phyloP scores from a whole-genome alignment of 1,140 invertebrate genomes.

The Drosophila suzukii region DNA sequence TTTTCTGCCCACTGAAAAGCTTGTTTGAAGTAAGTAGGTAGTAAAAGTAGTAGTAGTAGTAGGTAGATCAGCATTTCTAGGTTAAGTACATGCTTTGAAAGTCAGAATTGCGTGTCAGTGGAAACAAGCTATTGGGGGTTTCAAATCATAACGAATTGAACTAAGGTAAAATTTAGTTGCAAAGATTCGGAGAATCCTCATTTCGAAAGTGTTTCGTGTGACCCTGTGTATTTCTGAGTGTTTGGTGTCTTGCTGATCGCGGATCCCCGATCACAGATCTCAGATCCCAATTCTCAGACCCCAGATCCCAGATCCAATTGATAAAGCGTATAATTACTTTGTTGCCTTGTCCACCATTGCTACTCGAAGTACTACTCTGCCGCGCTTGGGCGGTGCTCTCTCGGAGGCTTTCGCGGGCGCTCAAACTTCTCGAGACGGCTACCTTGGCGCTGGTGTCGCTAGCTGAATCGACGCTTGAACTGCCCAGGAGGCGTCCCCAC shows the following conservation, averaged over 20 bases:
- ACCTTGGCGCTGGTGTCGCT: conserved; percentile 85
- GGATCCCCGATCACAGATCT: conserved; percentile 1
- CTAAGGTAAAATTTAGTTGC: conserved; percentile 2
- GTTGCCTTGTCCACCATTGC: conserved; percentile 87
- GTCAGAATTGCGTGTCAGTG: background rate
- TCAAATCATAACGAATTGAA: conserved; percentile 10
- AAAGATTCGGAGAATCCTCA: conserved; percentile 1
- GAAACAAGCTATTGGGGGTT: background rate
- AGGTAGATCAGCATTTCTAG: too few species aligned
- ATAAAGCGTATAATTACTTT: conserved; percentile 85
- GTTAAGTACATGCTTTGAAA: background rate
- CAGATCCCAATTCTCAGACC: background rate
- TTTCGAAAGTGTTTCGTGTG: conserved; percentile 7
- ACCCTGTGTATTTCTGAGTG: conserved; percentile 9
- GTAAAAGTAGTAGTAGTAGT: accelerated
- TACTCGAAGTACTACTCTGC: conserved; percentile 85
- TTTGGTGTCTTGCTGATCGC: background rate
- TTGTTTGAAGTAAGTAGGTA: too few species aligned
- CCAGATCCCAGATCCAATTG: conserved; percentile 7
- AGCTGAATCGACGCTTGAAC: conserved; percentile 88
- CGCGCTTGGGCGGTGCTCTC: conserved; percentile 85
- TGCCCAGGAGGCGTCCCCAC: conserved; percentile 92
- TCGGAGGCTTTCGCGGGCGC: conserved; percentile 87
- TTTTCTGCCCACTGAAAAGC: too few species aligned
- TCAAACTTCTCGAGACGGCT: conserved; percentile 89